phyloP scores from a whole-genome alignment of 2,888 invertebrate genomes.

The Ectemnius continuus region DNA sequence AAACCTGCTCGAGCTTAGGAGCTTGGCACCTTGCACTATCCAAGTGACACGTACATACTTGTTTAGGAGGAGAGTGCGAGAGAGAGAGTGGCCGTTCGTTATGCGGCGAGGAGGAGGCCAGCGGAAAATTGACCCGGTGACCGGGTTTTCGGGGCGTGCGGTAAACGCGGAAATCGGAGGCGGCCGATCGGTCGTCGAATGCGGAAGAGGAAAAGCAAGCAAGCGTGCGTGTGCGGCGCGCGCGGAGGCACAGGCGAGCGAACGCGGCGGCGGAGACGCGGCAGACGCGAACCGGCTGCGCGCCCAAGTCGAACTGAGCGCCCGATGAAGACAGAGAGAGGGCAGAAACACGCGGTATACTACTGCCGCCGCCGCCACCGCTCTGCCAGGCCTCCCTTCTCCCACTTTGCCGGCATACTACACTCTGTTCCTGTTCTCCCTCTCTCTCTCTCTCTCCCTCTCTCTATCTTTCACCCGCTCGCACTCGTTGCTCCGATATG shows the following conservation, averaged over 20 bases:
- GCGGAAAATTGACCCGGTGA: constrained; percentile 41
- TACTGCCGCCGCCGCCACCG: constrained; percentile 43
- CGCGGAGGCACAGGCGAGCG: constrained; percentile 43
- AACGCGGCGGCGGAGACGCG: constrained; percentile 23
- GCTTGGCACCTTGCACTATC: no score
- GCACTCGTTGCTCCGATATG: no score
- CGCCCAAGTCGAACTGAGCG: constrained; percentile 70
- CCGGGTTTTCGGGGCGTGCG: constrained; percentile 39
- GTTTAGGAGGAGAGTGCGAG: no score
- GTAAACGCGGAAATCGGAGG: background rate
- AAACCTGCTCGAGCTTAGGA: no score
- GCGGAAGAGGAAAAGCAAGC: constrained; percentile 27
- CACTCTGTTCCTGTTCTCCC: no score
- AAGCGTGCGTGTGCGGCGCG: constrained; percentile 38
- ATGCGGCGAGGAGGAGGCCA: constrained; percentile 25
- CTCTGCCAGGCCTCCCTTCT: constrained; percentile 41
- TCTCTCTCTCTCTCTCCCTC: no score
- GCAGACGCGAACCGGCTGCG: constrained; percentile 67
- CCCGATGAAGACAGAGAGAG: constrained; percentile 58
- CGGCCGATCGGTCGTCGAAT: background rate
- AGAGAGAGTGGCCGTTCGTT: constrained; percentile 3
- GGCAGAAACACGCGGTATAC: constrained; percentile 59
- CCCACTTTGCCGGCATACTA: constrained; percentile 14
- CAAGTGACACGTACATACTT: no score
- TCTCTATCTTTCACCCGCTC: background rate